Evolutionary conservation across 2,888 invertebrate genomes (phyloP), one percentile per base, ranked within the genome.

Genomic region (Tenthredo distinguenda): DNA sequence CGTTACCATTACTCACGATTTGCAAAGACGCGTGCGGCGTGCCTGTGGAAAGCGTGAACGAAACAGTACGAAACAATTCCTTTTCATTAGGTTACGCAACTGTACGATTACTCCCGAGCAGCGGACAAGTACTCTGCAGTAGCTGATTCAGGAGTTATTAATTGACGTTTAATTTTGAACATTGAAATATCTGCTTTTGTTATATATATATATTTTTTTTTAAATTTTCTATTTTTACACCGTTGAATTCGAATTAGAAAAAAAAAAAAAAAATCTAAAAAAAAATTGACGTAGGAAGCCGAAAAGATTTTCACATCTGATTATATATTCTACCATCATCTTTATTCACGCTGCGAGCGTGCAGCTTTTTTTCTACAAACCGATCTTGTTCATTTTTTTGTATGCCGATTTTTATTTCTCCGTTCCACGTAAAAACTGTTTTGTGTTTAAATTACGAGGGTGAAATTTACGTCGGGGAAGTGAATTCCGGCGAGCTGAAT

Each of bases 31-130:
- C 62, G 62, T 81, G 62, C 62, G 81, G 37, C 62, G 81, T 62
- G 58, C 62, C n/a, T 62, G 81, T 81, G 62, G 81, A 81, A 81
- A 81, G 81, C 81, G 81, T 81, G 81, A 81, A 81, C 62, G 58
- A 81, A 40, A 62, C 62, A 81, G 37, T 55, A 34, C n/a, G 47
- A 77, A 77, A 77, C 77, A 55, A 77, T 77, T 55, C 50, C 77
- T 77, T 74, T 74, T 74, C 72, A 74, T 74, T 74, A 74, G 72
- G 72, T 74, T 74, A 74, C 43, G 72, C 72, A 74, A 74, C 72
- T 55, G n/a, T 43, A 18, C 21, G n/a, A 40, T 40, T 21, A 21
- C 72, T 43, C 10, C n/a, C n/a, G 21, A 43, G 12, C 40, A 43
- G 7, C 43, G 72, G n/a, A 74, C 72, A 43, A 34, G 72, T 21